Evolutionary conservation across 2,888 invertebrate species (phyloP).

Genomic region (Melieria crassipennis): DNA sequence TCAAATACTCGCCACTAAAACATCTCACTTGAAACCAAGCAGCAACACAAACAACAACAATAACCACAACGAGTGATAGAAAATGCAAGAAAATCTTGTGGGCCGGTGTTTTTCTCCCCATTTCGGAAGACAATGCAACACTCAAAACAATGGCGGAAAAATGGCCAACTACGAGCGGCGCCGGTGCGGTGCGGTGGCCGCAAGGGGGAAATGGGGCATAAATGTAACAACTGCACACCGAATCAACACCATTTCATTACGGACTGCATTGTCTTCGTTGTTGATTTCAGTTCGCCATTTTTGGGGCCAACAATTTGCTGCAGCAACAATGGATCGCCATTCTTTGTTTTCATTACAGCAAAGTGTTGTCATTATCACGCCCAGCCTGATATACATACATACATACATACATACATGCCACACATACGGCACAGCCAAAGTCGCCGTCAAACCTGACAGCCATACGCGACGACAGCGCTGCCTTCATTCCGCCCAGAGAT

Average conservation of each 20-base stretch:
- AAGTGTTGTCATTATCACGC: constrained; percentile 12
- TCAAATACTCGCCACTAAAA: no score
- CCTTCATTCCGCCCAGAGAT: background rate
- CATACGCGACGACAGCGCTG: background rate
- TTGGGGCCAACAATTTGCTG: constrained; percentile 34
- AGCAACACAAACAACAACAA: background rate
- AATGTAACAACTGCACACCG: constrained; percentile 39
- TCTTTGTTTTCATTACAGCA: background rate
- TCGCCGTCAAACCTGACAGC: background rate
- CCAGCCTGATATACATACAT: background rate
- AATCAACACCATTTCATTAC: background rate
- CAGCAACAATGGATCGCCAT: constrained; percentile 34
- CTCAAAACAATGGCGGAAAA: no score
- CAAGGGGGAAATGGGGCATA: constrained; percentile 53
- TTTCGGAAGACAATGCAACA: background rate
- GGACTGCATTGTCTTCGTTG: constrained; percentile 10
- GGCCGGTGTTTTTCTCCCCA: background rate
- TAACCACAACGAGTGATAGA: no score
- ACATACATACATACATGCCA: background rate
- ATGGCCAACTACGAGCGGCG: background rate
- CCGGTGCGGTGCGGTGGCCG: constrained; percentile 21
- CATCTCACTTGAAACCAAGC: background rate
- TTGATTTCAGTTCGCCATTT: constrained; percentile 48
- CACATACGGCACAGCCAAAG: background rate
- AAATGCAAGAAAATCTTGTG: background rate